Evolutionary conservation across 2,113 vertebrate species (phyloP), one percentile per base, ranked within the genome.

Genomic region (Microcebus murinus): DNA sequence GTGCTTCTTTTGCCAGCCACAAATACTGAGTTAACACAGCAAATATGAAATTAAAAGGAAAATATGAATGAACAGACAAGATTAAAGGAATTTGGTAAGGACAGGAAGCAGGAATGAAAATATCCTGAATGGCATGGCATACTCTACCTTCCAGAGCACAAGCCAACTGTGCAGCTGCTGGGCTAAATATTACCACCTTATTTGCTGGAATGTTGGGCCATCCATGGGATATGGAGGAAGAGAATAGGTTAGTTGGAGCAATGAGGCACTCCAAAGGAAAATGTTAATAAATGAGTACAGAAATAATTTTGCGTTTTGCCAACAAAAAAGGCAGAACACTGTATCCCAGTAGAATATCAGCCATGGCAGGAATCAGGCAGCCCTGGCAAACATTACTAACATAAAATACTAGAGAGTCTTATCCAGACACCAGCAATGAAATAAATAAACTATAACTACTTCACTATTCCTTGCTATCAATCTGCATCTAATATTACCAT

Each of bases 1-100:
- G 1, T 63, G 27, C 6, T 84, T 84, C 50, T 73, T 83, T 63
- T 83, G 25, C 57, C 42, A 63, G 34, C n/a, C 11, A 74, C 18
- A 76, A 52, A 52, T 67, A 52, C 27, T 52, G 10, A 73, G 21
- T 14, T 48, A 71, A n/a, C 10, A 63, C 2, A 29, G 87, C 25
- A 81, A 71, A 52, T 61, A 23, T 11, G 45, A 94, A 94, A 59
- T 74, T 71, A 73, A 89, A 82, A 21, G 36, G 36, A 80, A 92
- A 88, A 74, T 73, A 39, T 50, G 42, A 42, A 12, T 65, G 21
- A 90, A 25, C 17, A 63, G 3, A 45, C 1, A 55, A 80, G 5
- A 71, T 59, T 55, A 92, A 73, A 95, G 45, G 39, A 36, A 65
- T 36, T 67, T 15, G 7, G 21, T n/a, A 87, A 95, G 57, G 85